Percentiles rank a stretch among this genome's conserved stretches.
phyloP scores from a whole-genome alignment of 92 coral and sea anemone genomes.

The Phenganax marumi region DNA sequence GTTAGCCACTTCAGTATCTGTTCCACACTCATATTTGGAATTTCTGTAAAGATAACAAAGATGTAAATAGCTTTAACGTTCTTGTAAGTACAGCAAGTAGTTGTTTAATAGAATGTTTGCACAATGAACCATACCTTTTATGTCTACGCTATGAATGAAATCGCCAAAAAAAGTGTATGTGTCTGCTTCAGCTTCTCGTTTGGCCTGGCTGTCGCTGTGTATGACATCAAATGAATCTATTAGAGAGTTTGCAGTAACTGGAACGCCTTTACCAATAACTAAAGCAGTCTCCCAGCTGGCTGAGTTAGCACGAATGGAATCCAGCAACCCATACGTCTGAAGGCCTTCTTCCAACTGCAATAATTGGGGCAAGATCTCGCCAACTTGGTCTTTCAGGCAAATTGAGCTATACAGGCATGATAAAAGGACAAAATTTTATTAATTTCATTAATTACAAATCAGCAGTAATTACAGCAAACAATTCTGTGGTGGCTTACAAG shows the following conservation, averaged over 20 bases:
- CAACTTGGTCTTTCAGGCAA: slow-evolving; percentile 43
- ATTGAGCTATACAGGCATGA: slow-evolving; percentile 17
- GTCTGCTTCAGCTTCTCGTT: slow-evolving; percentile 45
- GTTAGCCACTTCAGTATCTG: background rate
- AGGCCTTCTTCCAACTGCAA: slow-evolving; percentile 52
- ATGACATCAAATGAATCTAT: slow-evolving; percentile 26
- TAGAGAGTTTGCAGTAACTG: slow-evolving; percentile 45
- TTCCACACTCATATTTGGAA: slow-evolving; percentile 11
- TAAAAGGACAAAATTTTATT: background rate
- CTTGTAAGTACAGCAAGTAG: too few species aligned
- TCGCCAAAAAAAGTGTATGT: slow-evolving; percentile 37
- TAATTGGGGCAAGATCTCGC: slow-evolving; percentile 48
- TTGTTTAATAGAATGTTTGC: background rate
- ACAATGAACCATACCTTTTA: slow-evolving; percentile 12
- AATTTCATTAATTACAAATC: background rate
- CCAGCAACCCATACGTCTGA: slow-evolving; percentile 50
- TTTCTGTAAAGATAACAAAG: background rate
- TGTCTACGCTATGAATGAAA: slow-evolving; percentile 26
- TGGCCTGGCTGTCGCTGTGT: slow-evolving; percentile 41
- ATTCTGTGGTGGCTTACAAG: background rate
- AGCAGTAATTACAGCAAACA: background rate
- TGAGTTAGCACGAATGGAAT: slow-evolving; percentile 35
- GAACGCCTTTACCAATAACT: slow-evolving; percentile 47
- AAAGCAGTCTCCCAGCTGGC: slow-evolving; percentile 43
- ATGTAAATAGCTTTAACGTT: too few species aligned